These are phyloP conservation scores for Temnothorax curvispinosus DNA, from an alignment of 1,140 invertebrate genomes.

Conservation along the genomic window DNA sequence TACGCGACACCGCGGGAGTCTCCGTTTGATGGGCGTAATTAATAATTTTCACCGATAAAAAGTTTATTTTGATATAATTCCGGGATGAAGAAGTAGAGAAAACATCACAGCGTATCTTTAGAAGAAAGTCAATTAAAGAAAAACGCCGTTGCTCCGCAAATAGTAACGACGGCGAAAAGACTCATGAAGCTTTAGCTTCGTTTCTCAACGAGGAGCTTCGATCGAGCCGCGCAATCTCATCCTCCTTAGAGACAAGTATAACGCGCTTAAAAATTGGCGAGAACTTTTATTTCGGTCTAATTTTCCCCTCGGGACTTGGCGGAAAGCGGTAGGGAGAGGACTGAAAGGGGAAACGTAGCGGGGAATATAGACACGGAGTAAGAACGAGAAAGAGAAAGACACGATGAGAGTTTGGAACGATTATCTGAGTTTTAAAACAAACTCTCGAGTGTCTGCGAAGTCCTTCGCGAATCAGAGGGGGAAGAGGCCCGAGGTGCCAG, in stretches of 20 bases:
- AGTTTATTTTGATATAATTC: not conserved
- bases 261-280: slow-evolving; percentile 78
- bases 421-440: slow-evolving; percentile 85
- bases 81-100: not conserved
- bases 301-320: slow-evolving; percentile 74
- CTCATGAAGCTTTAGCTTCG: slow-evolving; percentile 15
- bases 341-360: slow-evolving; percentile 45
- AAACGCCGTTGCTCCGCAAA: not conserved
- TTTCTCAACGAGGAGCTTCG: slow-evolving; percentile 40
- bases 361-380: slow-evolving; percentile 44
- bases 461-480: slow-evolving; percentile 77
- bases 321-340: slow-evolving; percentile 48
- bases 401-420: slow-evolving; percentile 79
- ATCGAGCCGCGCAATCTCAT: slow-evolving; percentile 57
- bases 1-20: not conserved
- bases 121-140: slow-evolving; percentile 30
- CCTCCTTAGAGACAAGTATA: slow-evolving; percentile 63
- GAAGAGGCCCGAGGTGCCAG: slow-evolving; percentile 57
- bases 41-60: slow-evolving; percentile 6
- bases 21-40: not conserved
- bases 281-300: slow-evolving; percentile 81
- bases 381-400: slow-evolving; percentile 49
- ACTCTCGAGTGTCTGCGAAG: slow-evolving; percentile 85
- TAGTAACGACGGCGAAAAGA: slow-evolving; percentile 5
- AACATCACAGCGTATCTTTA: not conserved